Conservation (phyloP, 2,113 vertebrate genomes). For the Ciconia maguari region DNA sequence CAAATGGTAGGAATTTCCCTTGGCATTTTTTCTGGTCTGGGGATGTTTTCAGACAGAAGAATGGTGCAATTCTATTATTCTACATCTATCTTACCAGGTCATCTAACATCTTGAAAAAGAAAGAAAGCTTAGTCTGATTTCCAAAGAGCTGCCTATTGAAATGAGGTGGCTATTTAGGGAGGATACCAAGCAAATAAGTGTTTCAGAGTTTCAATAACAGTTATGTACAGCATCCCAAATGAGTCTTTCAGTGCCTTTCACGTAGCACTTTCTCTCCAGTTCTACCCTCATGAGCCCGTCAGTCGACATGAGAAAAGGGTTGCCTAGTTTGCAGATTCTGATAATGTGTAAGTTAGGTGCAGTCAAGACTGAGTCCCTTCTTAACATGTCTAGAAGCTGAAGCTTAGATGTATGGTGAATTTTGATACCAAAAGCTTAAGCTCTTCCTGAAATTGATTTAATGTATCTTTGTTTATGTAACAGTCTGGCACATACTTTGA, state of each 20-base stretch:
- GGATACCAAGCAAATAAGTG: background rate
- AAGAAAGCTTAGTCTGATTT: background rate
- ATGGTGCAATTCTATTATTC: background rate
- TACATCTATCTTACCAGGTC: background rate
- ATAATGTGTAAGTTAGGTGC: background rate
- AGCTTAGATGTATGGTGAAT: background rate
- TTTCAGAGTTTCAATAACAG: background rate
- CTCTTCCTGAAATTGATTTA: background rate
- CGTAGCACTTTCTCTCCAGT: background rate
- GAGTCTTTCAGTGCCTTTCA: background rate
- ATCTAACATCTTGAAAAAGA: background rate
- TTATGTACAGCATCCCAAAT: background rate
- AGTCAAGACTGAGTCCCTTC: background rate
- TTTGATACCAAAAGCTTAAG: background rate
- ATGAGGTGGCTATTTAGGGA: background rate
- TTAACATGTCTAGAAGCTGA: background rate
- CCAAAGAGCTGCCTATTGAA: background rate
- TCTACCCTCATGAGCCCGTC: background rate
- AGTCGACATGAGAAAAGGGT: background rate
- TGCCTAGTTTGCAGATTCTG: background rate
- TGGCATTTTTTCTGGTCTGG: background rate
- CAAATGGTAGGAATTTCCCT: background rate
- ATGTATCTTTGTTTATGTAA: constrained; percentile 10
- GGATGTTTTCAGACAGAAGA: background rate
- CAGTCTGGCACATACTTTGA: constrained; percentile 11